Evolutionary conservation across 2,888 invertebrate species (phyloP), one percentile per base, ranked within the genome.

Genomic region (Xiphydria camelus): DNA sequence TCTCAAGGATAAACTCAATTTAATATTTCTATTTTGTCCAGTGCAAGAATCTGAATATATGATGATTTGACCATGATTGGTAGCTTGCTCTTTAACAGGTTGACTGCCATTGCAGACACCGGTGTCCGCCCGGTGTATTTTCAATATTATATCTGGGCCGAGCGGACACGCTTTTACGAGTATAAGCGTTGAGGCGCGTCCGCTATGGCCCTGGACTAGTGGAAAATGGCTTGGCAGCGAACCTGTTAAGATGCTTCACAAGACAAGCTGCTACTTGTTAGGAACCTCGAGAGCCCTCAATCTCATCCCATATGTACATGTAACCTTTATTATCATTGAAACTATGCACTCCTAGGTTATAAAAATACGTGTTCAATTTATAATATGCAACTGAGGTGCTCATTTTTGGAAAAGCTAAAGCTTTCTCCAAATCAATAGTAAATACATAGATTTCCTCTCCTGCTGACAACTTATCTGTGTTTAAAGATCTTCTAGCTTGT

Each of bases 251-350:
- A 32, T 53, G 49, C 44, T 56, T 49, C 41, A 51, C 41, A 46
- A 51, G 37, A 36, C 40, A 52, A 36, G 48, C 49, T 43, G 45
- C 41, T 53, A 49, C 51, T 55, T 55, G 47, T 41, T 56, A 56
- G 46, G 53, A 57, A 34, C 53, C 51, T 45, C 48, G 55, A 51
- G 53, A 61, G 49, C 53, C 54, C 57, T 55, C 57, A 52, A 53
- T 55, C 55, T 56, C 56, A 51, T 51, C 48, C 49, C 50, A 57
- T 46, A 53, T 42, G 44, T 43, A 55, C 49, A 51, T 53, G 51
- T 49, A 44, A 38, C 53, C 49, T 55, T 45, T 43, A 57, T 60
- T 50, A 49, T 55, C 53, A 55, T 15, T 55, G 21, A 56, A 54
- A 40, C 49, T 45, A 34, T 52, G 49, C 20, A 45, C 47, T 23